A percentile compares a stretch with the other conserved stretches of the same genome.
Conservation (phyloP, 2,113 vertebrate species). For the Rhadina sibilatrix region DNA sequence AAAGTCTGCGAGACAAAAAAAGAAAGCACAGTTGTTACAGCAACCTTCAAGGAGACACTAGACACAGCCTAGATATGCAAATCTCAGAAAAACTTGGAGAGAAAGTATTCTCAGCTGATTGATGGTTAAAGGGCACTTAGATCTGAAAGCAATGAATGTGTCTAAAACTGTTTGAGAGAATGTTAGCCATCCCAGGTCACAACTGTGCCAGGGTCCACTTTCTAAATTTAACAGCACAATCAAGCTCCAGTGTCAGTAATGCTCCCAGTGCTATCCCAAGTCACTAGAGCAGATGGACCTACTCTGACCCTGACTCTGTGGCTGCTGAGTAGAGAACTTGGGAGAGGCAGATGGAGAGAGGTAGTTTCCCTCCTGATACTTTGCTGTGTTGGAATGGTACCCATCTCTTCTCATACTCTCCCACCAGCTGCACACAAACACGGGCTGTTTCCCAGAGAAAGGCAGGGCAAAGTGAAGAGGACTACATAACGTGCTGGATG, state of each 20-base stretch:
- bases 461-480: background rate
- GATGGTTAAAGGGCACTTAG: background rate
- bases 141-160: background rate
- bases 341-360: background rate
- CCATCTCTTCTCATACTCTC: background rate
- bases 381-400: background rate
- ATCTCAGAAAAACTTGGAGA: background rate
- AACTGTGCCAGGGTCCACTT: background rate
- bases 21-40: conserved; percentile 57
- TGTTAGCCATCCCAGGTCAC: background rate
- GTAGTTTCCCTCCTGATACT: background rate
- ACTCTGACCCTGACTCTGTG: background rate
- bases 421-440: background rate
- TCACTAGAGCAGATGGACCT: background rate
- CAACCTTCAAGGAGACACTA: conserved; percentile 24
- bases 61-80: background rate
- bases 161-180: background rate
- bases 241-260: background rate
- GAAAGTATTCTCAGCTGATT: conserved; percentile 25
- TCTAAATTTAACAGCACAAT: background rate
- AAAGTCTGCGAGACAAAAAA: conserved; percentile 44
- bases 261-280: background rate
- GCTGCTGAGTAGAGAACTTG: background rate
- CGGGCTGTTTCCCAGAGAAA: background rate
- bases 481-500: rapidly evolving